phyloP scores from a whole-genome alignment of 1,140 invertebrate genomes.

The Acyrthosiphon pisum region DNA sequence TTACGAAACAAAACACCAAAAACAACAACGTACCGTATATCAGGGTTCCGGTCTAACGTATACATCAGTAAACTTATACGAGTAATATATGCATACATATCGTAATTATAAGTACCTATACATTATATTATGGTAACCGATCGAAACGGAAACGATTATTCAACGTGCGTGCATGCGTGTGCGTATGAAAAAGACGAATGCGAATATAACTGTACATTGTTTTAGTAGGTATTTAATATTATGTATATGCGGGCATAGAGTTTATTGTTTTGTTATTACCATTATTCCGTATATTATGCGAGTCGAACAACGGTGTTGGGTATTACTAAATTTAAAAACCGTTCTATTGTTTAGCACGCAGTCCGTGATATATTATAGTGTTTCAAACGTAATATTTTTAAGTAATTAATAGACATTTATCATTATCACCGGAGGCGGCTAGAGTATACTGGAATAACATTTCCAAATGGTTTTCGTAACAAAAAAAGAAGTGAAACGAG shows the following conservation, averaged over 20 bases:
- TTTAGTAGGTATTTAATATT: background rate
- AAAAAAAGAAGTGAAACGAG: background rate
- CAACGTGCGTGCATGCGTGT: background rate
- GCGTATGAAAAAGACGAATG: constrained; percentile 9
- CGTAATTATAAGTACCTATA: background rate
- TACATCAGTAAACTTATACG: background rate
- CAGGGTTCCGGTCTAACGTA: constrained; percentile 15
- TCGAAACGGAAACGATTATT: constrained; percentile 38
- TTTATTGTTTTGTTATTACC: background rate
- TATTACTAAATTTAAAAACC: background rate
- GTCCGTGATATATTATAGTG: background rate
- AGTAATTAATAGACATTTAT: background rate
- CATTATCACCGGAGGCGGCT: background rate
- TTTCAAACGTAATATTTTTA: background rate
- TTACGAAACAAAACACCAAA: background rate
- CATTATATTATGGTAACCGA: background rate
- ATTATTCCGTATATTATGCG: background rate
- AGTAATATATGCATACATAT: background rate
- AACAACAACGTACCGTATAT: background rate
- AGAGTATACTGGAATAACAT: background rate
- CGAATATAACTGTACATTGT: constrained; percentile 37
- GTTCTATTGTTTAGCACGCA: background rate
- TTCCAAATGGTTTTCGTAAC: background rate
- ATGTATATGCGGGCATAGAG: background rate
- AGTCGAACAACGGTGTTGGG: background rate